Evolutionary conservation across 2,888 invertebrate genomes (phyloP), one percentile per base, ranked within the genome.

Genomic region (Drosophila hamatofila): DNA sequence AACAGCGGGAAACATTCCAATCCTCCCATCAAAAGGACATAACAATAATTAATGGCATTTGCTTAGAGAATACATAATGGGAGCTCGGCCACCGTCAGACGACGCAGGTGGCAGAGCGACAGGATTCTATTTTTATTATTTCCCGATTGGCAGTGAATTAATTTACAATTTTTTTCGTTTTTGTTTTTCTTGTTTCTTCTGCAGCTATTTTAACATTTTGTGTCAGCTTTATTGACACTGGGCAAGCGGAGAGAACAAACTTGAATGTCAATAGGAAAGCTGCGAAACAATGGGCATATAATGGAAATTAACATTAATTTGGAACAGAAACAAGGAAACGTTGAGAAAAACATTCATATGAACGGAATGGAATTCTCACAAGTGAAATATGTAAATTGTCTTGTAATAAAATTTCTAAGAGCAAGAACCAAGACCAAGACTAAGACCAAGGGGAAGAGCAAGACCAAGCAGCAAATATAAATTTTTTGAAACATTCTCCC

Each of bases 31-130:
- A 83, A 82, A 90, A 86, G 86, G 87, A 89, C 92, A 91, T 92
- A 92, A 92, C 90, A 90, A 91, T 92, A 92, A 92, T 92, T 92
- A 92, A 92, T 92, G 92, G 92, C 91, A 91, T 88, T 91, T 91
- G 91, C 86, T 84, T 76, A 72, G 78, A 78, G 92, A 91, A 92
- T 92, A 83, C 89, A 75, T 88, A 92, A 92, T 92, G 91, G 46
- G 63, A 30, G 27, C 44, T 51, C 5, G 51, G 23, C 35, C 14
- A 16, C 51, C 35, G 51, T 35, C 16, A 14, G 35, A 35, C 51
- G 51, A 35, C 44, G 51, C 62, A 72, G 70, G 69, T 75, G 61
- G 33, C 58, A 21, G 30, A 54, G 7, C 49, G 49, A 58, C 61
- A 27, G 58, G 72, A 46, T 57, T 72, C 73, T 62, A 75, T 72